Evolutionary conservation across 2,797 vertebrate genomes (phyloP).

Genomic region (Gorsachius magnificus): DNA sequence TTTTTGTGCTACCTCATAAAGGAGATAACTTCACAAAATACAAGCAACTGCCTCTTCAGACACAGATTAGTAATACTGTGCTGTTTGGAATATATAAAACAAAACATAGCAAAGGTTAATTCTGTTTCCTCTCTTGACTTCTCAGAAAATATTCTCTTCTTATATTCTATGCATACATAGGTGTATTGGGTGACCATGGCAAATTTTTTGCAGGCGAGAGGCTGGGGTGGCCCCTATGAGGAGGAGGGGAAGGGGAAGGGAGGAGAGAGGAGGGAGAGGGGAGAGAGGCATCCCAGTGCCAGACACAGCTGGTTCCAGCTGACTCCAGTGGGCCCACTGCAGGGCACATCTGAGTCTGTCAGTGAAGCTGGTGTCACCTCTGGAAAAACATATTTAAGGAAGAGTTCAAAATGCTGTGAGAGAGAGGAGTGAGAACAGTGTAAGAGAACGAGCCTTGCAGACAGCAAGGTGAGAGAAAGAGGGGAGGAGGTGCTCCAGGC

Average conservation of each 20-base stretch:
- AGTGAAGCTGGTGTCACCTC: not conserved
- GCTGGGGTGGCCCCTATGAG: not conserved
- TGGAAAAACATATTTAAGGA: too few species aligned
- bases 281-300: not conserved
- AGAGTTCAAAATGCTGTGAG: too few species aligned
- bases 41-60: not conserved
- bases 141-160: not conserved
- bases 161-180: not conserved
- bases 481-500: too few species aligned
- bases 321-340: not conserved
- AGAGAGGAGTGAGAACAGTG: too few species aligned
- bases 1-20: not conserved
- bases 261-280: not conserved
- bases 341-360: not conserved
- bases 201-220: not conserved
- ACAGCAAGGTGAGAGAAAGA: too few species aligned
- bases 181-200: accelerated
- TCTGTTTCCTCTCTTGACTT: not conserved
- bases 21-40: not conserved
- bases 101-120: not conserved
- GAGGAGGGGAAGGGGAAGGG: not conserved
- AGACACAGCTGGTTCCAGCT: not conserved
- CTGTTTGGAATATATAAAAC: not conserved
- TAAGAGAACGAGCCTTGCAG: too few species aligned
- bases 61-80: not conserved